These are phyloP conservation scores for Brienomyrus longianalis DNA, from an alignment of 2,113 vertebrate genomes.

Conservation along the genomic window DNA sequence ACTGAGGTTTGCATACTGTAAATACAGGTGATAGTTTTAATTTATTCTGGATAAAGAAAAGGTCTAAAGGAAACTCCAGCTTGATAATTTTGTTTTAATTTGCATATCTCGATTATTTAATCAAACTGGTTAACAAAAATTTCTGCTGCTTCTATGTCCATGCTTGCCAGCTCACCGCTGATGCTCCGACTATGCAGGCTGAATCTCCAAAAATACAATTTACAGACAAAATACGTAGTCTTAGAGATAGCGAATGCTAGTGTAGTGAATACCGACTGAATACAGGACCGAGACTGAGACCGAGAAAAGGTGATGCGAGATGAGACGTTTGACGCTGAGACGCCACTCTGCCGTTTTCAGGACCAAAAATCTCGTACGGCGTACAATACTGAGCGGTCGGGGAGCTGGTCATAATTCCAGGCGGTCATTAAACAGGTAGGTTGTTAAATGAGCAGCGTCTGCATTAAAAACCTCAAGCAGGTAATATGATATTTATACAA, in stretches of 20 bases:
- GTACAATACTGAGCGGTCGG: background rate
- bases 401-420: background rate
- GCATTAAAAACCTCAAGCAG: background rate
- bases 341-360: background rate
- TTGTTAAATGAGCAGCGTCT: background rate
- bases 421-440: background rate
- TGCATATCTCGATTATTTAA: too few relatives aligned
- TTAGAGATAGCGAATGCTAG: background rate
- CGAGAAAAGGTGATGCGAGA: background rate
- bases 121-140: background rate
- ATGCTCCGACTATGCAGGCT: background rate
- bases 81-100: too few relatives aligned
- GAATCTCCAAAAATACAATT: background rate
- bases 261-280: background rate
- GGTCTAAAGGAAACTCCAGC: too few relatives aligned
- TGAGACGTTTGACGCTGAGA: background rate
- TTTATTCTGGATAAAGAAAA: too few relatives aligned
- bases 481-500: background rate
- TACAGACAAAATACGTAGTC: background rate
- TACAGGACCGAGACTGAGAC: background rate
- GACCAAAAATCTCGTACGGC: background rate
- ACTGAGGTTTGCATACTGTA: background rate
- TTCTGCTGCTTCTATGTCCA: background rate
- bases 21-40: background rate
- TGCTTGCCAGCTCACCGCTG: background rate